Percentiles rank a stretch among this genome's conserved stretches.
Conservation (phyloP, 2,113 vertebrate genomes). For the Arenaria interpres region DNA sequence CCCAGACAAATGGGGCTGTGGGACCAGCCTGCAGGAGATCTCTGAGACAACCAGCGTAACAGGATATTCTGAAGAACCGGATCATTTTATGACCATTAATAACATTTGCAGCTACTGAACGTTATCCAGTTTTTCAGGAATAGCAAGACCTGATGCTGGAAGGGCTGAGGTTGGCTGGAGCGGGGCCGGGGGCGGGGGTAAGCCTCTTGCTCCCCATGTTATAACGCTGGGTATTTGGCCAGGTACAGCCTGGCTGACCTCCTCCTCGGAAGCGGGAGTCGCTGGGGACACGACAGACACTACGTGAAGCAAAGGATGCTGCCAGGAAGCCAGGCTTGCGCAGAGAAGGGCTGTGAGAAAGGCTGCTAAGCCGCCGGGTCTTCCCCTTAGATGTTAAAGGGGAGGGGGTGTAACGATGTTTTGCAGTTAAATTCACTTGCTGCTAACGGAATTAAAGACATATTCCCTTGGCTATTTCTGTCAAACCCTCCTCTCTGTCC, state of each 20-base stretch:
- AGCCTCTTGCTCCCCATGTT: background rate
- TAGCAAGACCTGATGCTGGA: background rate
- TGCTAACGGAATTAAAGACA: background rate
- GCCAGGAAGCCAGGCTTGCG: rapidly evolving
- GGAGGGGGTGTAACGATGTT: background rate
- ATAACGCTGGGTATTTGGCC: background rate
- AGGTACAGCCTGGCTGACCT: background rate
- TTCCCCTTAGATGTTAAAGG: background rate
- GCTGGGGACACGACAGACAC: rapidly evolving
- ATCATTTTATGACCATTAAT: conserved; percentile 45
- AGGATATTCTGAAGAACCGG: background rate
- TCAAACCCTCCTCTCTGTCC: background rate
- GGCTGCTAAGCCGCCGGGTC: background rate
- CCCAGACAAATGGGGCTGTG: background rate
- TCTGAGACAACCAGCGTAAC: background rate
- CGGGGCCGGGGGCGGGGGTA: no score
- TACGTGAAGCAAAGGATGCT: background rate
- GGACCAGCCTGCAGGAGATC: conserved; percentile 7
- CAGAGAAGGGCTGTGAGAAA: background rate
- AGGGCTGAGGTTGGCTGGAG: background rate
- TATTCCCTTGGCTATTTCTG: background rate
- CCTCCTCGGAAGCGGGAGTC: background rate
- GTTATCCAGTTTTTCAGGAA: background rate
- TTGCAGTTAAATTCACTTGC: background rate
- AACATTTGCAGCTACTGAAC: conserved; percentile 41